These are phyloP conservation scores for Caenorhabditis latens DNA, from an alignment of 1,140 invertebrate genomes.

Conservation along the genomic window DNA sequence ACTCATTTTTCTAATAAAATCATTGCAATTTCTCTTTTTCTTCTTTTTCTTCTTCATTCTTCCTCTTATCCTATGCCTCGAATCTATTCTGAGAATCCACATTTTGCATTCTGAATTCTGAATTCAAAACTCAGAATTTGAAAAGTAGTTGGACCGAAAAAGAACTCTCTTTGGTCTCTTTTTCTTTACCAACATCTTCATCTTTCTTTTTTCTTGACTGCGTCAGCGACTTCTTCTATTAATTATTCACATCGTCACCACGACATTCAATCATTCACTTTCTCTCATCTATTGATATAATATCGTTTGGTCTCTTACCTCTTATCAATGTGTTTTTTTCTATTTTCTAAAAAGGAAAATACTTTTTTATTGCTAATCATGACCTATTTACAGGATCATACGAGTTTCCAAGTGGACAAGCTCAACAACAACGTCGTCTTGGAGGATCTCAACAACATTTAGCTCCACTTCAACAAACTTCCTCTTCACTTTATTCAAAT, in stretches of 20 bases:
- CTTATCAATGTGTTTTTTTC: conserved; percentile 20
- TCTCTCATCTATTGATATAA: conserved; percentile 27
- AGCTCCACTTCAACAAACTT: conserved; percentile 29
- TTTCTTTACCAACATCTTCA: not conserved
- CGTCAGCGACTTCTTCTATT: conserved; percentile 35
- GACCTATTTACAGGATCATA: conserved; percentile 47
- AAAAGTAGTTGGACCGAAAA: not conserved
- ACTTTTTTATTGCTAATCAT: not conserved
- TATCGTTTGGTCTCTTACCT: conserved; percentile 2
- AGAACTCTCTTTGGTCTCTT: conserved; percentile 3
- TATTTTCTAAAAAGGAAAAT: not conserved
- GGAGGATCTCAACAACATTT: conserved; percentile 41
- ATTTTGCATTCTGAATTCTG: not conserved
- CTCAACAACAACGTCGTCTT: conserved; percentile 45
- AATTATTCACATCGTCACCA: conserved; percentile 41
- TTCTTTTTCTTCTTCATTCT: not conserved
- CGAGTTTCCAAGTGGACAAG: conserved; percentile 54
- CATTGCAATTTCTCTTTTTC: conserved; percentile 1
- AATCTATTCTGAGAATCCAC: not conserved
- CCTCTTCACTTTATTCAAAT: conserved; percentile 35
- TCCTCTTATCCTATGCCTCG: not conserved
- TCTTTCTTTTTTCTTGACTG: not conserved
- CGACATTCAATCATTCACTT: conserved; percentile 4
- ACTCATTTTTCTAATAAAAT: not conserved
- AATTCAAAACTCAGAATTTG: not conserved